Conservation (phyloP, 2,888 invertebrate species). For the Lacanobia wlatinum region DNA sequence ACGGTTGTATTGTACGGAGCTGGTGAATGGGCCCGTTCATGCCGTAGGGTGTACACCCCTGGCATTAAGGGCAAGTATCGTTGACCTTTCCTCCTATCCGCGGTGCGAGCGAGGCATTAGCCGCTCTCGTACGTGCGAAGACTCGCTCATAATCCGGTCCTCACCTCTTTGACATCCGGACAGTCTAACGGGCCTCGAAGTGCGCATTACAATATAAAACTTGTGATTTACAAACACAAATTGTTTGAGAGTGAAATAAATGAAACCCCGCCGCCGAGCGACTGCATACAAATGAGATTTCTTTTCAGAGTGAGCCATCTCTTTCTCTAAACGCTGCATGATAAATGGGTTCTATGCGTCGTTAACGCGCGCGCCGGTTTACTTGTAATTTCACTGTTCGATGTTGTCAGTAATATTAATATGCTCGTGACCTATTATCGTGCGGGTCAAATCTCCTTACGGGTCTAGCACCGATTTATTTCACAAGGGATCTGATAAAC, state of each 20-base stretch:
- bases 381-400: constrained; percentile 86
- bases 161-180: constrained; percentile 82
- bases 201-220: constrained; percentile 80
- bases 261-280: constrained; percentile 78
- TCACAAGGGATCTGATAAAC: constrained; percentile 83
- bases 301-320: constrained; percentile 86
- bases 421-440: constrained; percentile 87
- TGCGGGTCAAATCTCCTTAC: constrained; percentile 80
- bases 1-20: constrained; percentile 75
- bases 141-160: constrained; percentile 78
- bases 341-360: constrained; percentile 87
- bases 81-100: constrained; percentile 74
- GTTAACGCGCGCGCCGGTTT: constrained; percentile 84
- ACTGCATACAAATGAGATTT: constrained; percentile 87
- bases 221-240: constrained; percentile 86
- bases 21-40: constrained; percentile 80
- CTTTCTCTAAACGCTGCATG: constrained; percentile 83
- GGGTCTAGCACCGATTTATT: constrained; percentile 81
- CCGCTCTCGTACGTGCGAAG: constrained; percentile 71
- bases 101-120: constrained; percentile 68
- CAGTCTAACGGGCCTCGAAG: constrained; percentile 76
- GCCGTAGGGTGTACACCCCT: constrained; percentile 75
- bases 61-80: constrained; percentile 73
- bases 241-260: constrained; percentile 86
- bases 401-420: constrained; percentile 89